Evolutionary conservation across 64 coral and sea anemone genomes (phyloP).

Genomic region (Pocillopora damicornis): DNA sequence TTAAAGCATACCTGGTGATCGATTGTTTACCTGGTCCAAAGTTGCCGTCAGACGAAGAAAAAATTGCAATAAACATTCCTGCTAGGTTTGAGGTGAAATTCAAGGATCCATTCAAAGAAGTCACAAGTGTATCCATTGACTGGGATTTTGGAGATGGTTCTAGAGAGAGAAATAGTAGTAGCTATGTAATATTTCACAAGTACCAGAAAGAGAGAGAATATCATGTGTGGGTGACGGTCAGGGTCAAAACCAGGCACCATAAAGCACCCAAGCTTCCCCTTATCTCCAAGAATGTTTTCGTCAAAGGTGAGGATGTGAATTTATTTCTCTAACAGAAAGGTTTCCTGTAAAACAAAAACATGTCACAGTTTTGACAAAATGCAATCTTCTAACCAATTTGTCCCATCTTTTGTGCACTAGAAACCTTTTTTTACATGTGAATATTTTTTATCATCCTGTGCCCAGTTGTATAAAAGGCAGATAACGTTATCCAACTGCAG

Average conservation of each 20-base stretch:
- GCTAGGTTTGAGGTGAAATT: constrained; percentile 34
- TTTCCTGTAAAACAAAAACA: too few species aligned
- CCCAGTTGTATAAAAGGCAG: too few species aligned
- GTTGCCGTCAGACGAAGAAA: neutral
- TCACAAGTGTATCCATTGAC: constrained; percentile 1
- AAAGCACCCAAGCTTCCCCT: neutral
- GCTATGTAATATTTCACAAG: neutral
- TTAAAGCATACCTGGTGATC: neutral
- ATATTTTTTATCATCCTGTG: too few species aligned
- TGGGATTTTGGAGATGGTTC: constrained; percentile 1
- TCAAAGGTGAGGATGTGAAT: neutral
- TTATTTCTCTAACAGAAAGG: neutral
- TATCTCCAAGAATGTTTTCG: neutral
- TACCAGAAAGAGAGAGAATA: neutral
- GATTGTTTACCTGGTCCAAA: constrained; percentile 8
- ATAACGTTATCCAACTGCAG: too few species aligned
- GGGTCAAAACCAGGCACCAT: neutral
- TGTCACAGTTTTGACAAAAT: too few species aligned
- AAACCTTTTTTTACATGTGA: too few species aligned
- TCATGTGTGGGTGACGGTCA: neutral
- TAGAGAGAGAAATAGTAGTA: neutral
- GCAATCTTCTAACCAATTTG: too few species aligned
- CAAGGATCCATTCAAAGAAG: neutral
- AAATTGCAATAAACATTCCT: neutral
- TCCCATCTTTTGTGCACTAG: too few species aligned